These are phyloP conservation scores for Phthorimaea operculella DNA, from an alignment of 1,140 invertebrate genomes.

Conservation along the genomic window DNA sequence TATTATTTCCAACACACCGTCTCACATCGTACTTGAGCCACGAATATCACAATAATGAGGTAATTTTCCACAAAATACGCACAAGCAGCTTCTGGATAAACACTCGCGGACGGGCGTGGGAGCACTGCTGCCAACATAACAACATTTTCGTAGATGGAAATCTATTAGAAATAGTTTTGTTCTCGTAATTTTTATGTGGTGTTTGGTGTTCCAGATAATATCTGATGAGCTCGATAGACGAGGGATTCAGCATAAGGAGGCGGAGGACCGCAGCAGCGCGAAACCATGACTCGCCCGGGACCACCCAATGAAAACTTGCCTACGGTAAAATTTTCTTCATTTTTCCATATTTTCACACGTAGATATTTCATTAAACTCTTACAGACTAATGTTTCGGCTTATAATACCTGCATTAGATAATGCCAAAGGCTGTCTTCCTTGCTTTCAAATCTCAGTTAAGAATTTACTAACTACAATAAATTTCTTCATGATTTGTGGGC, in stretches of 20 bases:
- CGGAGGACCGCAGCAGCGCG: slow-evolving; percentile 24
- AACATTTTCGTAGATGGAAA: neutral
- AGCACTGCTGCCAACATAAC: slow-evolving; percentile 12
- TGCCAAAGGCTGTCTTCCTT: no score
- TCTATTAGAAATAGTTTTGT: neutral
- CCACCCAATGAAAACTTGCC: slow-evolving; percentile 85
- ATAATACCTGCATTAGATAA: no score
- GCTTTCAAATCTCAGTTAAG: no score
- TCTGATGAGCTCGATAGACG: slow-evolving; percentile 13
- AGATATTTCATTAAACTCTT: no score
- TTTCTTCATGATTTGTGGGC: no score
- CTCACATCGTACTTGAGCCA: neutral
- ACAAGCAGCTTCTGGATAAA: neutral
- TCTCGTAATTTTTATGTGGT: neutral
- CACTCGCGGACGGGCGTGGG: slow-evolving; percentile 1
- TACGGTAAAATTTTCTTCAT: slow-evolving; percentile 39
- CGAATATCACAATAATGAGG: neutral
- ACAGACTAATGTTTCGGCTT: no score
- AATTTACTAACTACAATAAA: no score
- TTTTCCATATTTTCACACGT: no score
- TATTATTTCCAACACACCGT: neutral
- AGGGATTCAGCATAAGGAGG: neutral
- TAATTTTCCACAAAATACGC: neutral
- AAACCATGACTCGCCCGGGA: slow-evolving; percentile 72
- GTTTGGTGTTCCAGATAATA: slow-evolving; percentile 18